These are phyloP conservation scores for Heliconius melpomene DNA, from an alignment of 1,140 invertebrate genomes.

Conservation along the genomic window DNA sequence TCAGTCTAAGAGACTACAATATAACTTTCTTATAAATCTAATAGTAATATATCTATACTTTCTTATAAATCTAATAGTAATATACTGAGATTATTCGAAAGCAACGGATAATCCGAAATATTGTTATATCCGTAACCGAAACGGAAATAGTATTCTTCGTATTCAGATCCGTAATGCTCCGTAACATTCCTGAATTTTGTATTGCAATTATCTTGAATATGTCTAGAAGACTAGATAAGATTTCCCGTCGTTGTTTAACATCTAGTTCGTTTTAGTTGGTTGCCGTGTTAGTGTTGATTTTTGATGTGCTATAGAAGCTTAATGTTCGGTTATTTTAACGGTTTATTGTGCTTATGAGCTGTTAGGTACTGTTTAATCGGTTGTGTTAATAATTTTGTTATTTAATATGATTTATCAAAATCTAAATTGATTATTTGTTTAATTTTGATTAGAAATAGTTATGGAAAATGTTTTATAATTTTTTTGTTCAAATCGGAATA, in stretches of 20 bases:
- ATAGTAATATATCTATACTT: too few species aligned
- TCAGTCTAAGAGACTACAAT: too few species aligned
- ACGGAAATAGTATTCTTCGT: too few species aligned
- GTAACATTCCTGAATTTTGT: too few species aligned
- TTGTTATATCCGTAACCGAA: too few species aligned
- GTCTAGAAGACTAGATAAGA: conserved; percentile 1
- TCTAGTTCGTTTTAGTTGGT: conserved; percentile 4
- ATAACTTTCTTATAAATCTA: too few species aligned
- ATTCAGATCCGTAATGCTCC: too few species aligned
- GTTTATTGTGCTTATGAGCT: not conserved
- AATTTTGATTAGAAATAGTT: not conserved
- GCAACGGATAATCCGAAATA: too few species aligned
- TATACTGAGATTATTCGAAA: too few species aligned
- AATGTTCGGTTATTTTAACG: not conserved
- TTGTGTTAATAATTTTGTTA: not conserved
- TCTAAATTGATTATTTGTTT: not conserved
- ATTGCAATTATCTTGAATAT: not conserved
- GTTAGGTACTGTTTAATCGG: not conserved
- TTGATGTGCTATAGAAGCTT: conserved; percentile 1
- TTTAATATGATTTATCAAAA: not conserved
- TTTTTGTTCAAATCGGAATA: not conserved
- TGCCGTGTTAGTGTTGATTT: not conserved
- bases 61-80: too few species aligned
- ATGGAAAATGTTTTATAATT: not conserved
- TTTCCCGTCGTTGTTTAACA: conserved; percentile 15